A percentile compares a stretch with the other conserved stretches of the same genome.
Evolutionary conservation across 2,113 vertebrate species (phyloP).

Genomic region (Dissostichus mawsoni): DNA sequence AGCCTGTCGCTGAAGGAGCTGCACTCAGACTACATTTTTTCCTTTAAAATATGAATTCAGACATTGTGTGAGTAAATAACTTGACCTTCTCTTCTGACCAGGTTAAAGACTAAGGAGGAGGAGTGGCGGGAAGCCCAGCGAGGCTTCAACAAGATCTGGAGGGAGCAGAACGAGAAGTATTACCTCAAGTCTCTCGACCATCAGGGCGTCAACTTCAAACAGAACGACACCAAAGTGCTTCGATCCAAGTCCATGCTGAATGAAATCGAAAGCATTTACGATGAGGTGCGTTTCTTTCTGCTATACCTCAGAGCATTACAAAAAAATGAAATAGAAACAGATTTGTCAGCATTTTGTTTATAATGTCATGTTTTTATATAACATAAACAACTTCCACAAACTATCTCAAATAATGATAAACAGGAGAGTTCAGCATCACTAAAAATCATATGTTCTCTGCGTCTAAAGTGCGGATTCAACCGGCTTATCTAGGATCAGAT

Average conservation of each 20-base stretch:
- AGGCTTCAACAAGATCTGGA: constrained; percentile 99
- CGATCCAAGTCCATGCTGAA: constrained; percentile 98
- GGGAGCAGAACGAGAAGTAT: constrained; percentile 99
- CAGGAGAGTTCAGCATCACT: neutral
- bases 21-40: no score
- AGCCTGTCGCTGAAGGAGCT: no score
- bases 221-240: constrained; percentile 98
- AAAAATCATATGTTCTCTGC: neutral
- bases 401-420: neutral
- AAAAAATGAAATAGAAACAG: neutral
- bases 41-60: neutral
- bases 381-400: no score
- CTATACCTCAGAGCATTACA: neutral
- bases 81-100: constrained; percentile 59
- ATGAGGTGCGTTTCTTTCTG: constrained; percentile 88
- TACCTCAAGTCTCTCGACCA: constrained; percentile 99
- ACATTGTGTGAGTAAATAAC: no score
- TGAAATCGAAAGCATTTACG: constrained; percentile 98
- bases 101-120: constrained; percentile 98
- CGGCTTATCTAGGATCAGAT: no score
- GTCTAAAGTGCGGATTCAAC: neutral
- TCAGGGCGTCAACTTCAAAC: constrained; percentile 99
- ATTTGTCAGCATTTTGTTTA: neutral
- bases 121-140: constrained; percentile 99
- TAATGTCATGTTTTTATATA: neutral